A percentile compares a stretch with the other conserved stretches of the same genome.
Evolutionary conservation across 2,888 invertebrate species (phyloP).

Genomic region (Ochlodes sylvanus): DNA sequence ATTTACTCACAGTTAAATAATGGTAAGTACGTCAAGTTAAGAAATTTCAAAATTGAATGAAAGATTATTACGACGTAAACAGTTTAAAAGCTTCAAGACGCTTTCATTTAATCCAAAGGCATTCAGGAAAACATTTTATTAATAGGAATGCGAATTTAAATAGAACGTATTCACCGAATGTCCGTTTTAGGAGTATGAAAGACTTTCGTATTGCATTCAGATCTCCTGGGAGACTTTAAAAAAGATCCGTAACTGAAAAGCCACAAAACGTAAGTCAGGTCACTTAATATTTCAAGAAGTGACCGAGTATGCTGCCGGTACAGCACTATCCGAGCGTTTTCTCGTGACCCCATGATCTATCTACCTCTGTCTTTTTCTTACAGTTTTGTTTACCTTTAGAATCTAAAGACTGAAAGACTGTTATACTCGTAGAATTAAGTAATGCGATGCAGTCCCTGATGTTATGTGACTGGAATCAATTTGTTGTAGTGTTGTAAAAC

Average conservation of each 20-base stretch:
- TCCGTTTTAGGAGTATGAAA: slow-evolving; percentile 22
- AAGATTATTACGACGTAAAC: neutral
- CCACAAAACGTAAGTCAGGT: slow-evolving; percentile 38
- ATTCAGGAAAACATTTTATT: slow-evolving; percentile 21
- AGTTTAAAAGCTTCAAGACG: neutral
- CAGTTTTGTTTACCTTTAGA: neutral
- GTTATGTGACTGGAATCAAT: too few species aligned
- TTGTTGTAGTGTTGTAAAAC: neutral
- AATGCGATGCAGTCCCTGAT: too few species aligned
- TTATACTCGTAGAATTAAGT: too few species aligned
- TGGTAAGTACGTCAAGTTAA: neutral
- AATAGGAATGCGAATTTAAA: slow-evolving; percentile 8
- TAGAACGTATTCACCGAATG: slow-evolving; percentile 18
- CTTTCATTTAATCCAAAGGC: slow-evolving; percentile 13
- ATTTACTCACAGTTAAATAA: too few species aligned
- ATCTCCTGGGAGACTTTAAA: slow-evolving; percentile 40
- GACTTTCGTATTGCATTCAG: slow-evolving; percentile 37
- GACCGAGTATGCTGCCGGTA: slow-evolving; percentile 45
- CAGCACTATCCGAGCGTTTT: slow-evolving; percentile 24
- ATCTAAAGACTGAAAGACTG: neutral
- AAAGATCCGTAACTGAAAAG: slow-evolving; percentile 39
- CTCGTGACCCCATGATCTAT: slow-evolving; percentile 16
- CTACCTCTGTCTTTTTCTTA: neutral
- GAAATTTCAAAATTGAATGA: neutral
- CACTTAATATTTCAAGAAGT: slow-evolving; percentile 53